Evolutionary conservation across 2,888 invertebrate genomes (phyloP).

Genomic region (Bimastos eiseni): DNA sequence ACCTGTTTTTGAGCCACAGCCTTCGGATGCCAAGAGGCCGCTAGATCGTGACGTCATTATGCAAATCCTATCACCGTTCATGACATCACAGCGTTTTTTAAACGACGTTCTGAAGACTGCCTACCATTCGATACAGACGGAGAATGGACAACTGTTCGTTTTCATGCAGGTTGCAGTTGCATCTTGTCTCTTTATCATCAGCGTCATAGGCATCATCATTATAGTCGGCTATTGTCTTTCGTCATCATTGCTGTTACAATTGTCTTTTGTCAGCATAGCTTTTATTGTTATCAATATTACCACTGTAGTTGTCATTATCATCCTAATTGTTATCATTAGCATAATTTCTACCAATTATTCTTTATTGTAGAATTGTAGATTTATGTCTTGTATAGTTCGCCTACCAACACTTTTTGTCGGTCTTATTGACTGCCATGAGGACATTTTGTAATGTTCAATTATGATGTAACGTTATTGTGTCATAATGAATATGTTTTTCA

Average conservation of each 20-base stretch:
- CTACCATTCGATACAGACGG: slow-evolving; percentile 13
- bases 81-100: slow-evolving; percentile 7
- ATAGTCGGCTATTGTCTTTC: background rate
- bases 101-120: background rate
- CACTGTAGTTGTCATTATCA: too few relatives aligned
- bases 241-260: background rate
- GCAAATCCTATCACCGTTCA: slow-evolving; percentile 9
- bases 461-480: background rate
- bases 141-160: slow-evolving; percentile 4
- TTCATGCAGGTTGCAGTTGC: slow-evolving; percentile 22
- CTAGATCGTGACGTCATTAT: slow-evolving; percentile 4
- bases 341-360: background rate
- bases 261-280: too few relatives aligned
- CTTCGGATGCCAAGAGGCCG: background rate
- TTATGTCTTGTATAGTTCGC: too few relatives aligned
- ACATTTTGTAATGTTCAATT: too few relatives aligned
- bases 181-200: background rate
- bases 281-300: too few relatives aligned
- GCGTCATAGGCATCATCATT: background rate
- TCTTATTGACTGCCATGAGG: background rate
- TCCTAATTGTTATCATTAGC: too few relatives aligned
- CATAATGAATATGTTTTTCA: background rate
- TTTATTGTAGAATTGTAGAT: background rate
- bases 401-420: background rate
- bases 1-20: background rate